These are phyloP conservation scores for Spatulosminthurus flaviceps DNA, from an alignment of 2,888 invertebrate genomes.

Conservation along the genomic window DNA sequence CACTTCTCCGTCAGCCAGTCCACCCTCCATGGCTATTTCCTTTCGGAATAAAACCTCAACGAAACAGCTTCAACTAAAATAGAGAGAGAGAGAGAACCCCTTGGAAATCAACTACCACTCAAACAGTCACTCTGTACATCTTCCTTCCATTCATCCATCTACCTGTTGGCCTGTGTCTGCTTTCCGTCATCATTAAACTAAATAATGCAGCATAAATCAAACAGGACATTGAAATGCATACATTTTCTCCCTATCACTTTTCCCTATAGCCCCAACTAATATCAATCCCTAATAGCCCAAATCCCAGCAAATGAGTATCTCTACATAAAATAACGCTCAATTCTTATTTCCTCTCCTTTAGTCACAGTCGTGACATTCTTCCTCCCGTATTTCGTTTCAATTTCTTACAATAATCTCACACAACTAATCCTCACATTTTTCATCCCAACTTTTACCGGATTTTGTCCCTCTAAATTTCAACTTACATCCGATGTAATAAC, in stretches of 20 bases:
- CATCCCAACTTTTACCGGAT: too few species aligned
- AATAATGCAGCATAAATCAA: background rate
- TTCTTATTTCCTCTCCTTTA: too few species aligned
- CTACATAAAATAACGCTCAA: too few species aligned
- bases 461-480: too few species aligned
- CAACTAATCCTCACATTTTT: too few species aligned
- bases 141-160: slow-evolving; percentile 6
- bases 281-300: background rate
- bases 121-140: background rate
- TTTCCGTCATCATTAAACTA: slow-evolving; percentile 12
- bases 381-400: too few species aligned
- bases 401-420: too few species aligned
- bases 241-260: background rate
- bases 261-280: background rate
- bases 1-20: slow-evolving; percentile 19
- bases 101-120: slow-evolving; percentile 18
- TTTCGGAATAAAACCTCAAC: slow-evolving; percentile 30
- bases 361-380: too few species aligned
- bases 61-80: background rate
- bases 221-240: background rate
- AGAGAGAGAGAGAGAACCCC: too few species aligned
- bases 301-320: too few species aligned
- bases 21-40: slow-evolving; percentile 41
- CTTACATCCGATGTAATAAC: too few species aligned
- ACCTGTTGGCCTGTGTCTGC: slow-evolving; percentile 7